phyloP scores from a whole-genome alignment of 2,113 vertebrate species.

The Trichechus manatus region DNA sequence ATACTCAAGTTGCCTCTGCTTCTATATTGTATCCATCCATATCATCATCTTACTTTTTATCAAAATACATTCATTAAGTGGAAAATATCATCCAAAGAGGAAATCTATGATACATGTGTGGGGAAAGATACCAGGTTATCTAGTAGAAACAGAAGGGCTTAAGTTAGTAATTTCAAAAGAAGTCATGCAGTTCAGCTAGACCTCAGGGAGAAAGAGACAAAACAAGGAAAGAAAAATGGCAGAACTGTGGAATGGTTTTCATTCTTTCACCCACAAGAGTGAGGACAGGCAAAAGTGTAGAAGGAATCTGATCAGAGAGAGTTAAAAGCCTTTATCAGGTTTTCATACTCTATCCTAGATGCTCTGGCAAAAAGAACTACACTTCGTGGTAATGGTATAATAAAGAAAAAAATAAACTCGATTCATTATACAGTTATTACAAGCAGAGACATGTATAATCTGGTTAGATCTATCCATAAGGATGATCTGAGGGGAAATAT shows the following conservation, averaged over 20 bases:
- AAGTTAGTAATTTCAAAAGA: not conserved
- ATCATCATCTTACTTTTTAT: not conserved
- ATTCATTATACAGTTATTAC: not conserved
- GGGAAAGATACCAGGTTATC: not conserved
- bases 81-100: not conserved
- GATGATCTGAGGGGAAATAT: not conserved
- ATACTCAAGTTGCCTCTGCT: not conserved
- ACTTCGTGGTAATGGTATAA: not conserved
- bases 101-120: not conserved
- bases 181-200: not conserved
- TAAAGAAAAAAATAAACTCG: not conserved
- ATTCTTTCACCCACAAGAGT: constrained; percentile 34
- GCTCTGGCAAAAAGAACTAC: not conserved
- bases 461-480: not conserved
- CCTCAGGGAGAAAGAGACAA: not conserved
- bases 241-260: not conserved
- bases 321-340: not conserved
- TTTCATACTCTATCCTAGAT: not conserved
- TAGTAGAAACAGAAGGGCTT: not conserved
- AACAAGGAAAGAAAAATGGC: constrained; percentile 4
- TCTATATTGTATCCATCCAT: not conserved
- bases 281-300: not conserved
- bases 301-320: not conserved
- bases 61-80: not conserved
- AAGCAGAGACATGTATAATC: not conserved